Conservation (phyloP, 2,113 vertebrate species). For the Forbesichthys agassizii region DNA sequence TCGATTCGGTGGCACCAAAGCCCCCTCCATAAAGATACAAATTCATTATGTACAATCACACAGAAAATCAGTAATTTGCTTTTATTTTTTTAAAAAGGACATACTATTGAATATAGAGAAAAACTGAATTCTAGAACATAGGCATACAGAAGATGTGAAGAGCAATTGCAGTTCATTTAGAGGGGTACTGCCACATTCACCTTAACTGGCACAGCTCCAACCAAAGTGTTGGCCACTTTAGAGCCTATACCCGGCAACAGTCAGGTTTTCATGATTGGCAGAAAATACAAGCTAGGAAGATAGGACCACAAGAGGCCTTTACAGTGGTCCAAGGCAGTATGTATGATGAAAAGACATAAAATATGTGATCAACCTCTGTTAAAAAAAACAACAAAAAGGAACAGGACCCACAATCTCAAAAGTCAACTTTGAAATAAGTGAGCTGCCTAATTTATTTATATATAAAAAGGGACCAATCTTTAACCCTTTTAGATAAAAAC, state of each 20-base stretch:
- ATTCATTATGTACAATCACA: neutral
- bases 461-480: constrained; percentile 24
- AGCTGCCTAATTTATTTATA: constrained; percentile 22
- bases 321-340: constrained; percentile 21
- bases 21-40: too few species aligned
- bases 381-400: constrained; percentile 3
- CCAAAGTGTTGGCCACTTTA: constrained; percentile 10
- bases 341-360: constrained; percentile 21
- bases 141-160: constrained; percentile 25
- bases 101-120: constrained; percentile 28
- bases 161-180: constrained; percentile 13
- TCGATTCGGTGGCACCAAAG: constrained; percentile 36
- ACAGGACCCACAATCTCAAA: constrained; percentile 18
- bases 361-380: constrained; percentile 25
- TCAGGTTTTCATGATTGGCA: constrained; percentile 31
- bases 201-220: constrained; percentile 27
- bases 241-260: constrained; percentile 33
- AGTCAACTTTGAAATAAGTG: constrained; percentile 34
- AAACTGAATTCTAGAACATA: constrained; percentile 25
- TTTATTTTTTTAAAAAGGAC: constrained; percentile 62
- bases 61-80: constrained; percentile 26
- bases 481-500: constrained; percentile 18
- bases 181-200: constrained; percentile 11
- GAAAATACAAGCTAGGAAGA: constrained; percentile 19
- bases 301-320: constrained; percentile 35